phyloP scores from a whole-genome alignment of 2,888 invertebrate genomes.

The Seira ritae region DNA sequence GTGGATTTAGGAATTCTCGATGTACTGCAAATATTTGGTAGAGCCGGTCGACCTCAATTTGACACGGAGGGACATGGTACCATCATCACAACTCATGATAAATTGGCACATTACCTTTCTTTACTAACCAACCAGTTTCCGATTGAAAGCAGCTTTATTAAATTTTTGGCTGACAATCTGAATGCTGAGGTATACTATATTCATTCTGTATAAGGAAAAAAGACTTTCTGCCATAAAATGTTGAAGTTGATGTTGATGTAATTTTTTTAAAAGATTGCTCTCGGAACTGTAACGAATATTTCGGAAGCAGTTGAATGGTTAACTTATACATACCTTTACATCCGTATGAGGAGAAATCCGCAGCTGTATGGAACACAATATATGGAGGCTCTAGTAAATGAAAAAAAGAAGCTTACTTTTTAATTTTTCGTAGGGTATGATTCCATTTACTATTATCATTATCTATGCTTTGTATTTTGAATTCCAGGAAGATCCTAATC shows the following conservation, averaged over 20 bases:
- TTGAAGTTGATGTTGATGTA: neutral
- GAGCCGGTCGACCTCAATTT: slow-evolving; percentile 98
- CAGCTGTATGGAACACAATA: slow-evolving; percentile 84
- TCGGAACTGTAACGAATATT: slow-evolving; percentile 97
- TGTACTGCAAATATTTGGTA: slow-evolving; percentile 98
- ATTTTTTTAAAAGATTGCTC: slow-evolving; percentile 81
- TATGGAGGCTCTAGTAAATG: slow-evolving; percentile 79
- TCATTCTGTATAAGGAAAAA: too few relatives aligned
- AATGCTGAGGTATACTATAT: slow-evolving; percentile 92
- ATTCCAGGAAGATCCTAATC: slow-evolving; percentile 85
- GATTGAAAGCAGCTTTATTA: slow-evolving; percentile 97
- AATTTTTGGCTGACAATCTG: slow-evolving; percentile 94
- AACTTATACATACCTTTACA: slow-evolving; percentile 96
- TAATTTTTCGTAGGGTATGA: neutral
- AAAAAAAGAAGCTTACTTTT: too few relatives aligned
- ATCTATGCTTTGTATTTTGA: slow-evolving; percentile 76
- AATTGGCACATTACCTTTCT: slow-evolving; percentile 94
- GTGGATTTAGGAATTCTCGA: slow-evolving; percentile 97
- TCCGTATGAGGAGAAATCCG: slow-evolving; percentile 95
- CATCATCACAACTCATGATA: slow-evolving; percentile 95
- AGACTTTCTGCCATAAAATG: too few relatives aligned
- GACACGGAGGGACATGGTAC: slow-evolving; percentile 96
- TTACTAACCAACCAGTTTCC: slow-evolving; percentile 97
- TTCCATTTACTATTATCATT: neutral
- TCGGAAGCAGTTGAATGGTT: slow-evolving; percentile 98